A percentile compares a stretch with the other conserved stretches of the same genome.
Evolutionary conservation across 2,797 vertebrate genomes (phyloP).

Genomic region (Phoebastria nigripes): DNA sequence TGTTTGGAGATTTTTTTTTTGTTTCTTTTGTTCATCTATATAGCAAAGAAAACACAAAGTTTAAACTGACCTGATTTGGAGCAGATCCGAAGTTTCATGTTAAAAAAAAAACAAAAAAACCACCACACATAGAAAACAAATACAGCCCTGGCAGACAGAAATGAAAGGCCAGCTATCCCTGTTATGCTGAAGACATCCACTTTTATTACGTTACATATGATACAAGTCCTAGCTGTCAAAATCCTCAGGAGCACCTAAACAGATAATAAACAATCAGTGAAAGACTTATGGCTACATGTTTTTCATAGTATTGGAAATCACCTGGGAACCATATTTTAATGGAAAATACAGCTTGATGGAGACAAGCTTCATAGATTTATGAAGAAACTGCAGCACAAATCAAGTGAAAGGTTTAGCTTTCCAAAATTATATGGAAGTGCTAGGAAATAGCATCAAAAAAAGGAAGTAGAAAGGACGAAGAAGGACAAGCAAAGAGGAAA

Average conservation of each 20-base stretch:
- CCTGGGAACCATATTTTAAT: conserved; percentile 83
- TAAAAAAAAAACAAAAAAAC: neutral
- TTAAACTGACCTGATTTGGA: neutral
- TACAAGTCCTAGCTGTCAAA: conserved; percentile 81
- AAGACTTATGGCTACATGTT: conserved; percentile 78
- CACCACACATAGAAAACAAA: neutral
- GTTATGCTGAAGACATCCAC: conserved; percentile 69
- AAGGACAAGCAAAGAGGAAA: conserved; percentile 22
- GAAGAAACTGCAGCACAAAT: conserved; percentile 78
- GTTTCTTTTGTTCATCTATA: neutral
- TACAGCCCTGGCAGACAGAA: neutral
- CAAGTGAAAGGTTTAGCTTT: conserved; percentile 69
- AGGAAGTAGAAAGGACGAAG: neutral
- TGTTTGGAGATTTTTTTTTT: neutral
- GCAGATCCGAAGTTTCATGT: neutral
- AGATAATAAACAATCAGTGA: conserved; percentile 79
- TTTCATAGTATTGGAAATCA: conserved; percentile 81
- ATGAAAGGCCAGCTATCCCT: conserved; percentile 61
- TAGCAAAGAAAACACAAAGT: neutral
- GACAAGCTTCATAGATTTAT: conserved; percentile 78
- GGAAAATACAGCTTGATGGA: conserved; percentile 80
- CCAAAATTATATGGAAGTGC: conserved; percentile 44
- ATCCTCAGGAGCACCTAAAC: conserved; percentile 80
- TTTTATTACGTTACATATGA: conserved; percentile 76
- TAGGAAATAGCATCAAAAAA: neutral